phyloP scores from a whole-genome alignment of 2,888 invertebrate species.

The Slavum lentiscoides region DNA sequence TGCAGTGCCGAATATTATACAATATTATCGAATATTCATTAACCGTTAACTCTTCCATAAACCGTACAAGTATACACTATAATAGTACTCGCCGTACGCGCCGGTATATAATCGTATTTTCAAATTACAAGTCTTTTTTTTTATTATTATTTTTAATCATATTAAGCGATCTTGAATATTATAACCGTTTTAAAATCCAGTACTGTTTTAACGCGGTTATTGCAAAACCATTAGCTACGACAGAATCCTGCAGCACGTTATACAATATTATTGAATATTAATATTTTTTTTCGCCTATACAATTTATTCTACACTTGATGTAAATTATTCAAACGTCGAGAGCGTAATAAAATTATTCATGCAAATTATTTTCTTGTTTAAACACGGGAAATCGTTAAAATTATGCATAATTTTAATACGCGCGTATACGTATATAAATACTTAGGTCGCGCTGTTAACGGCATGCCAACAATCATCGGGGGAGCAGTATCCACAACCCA shows the following conservation, averaged over 20 bases:
- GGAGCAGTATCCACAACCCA: slow-evolving; percentile 17
- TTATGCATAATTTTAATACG: neutral
- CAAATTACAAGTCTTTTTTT: too few relatives aligned
- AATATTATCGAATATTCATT: too few relatives aligned
- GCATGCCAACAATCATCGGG: neutral
- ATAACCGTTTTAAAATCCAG: too few relatives aligned
- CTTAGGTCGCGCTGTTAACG: neutral
- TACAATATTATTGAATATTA: neutral
- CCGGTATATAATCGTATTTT: too few relatives aligned
- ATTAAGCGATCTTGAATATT: too few relatives aligned
- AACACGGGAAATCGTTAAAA: slow-evolving; percentile 17
- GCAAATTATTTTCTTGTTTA: slow-evolving; percentile 1
- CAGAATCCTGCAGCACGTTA: too few relatives aligned
- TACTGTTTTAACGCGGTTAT: too few relatives aligned
- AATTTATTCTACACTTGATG: neutral
- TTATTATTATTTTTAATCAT: too few relatives aligned
- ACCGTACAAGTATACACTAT: too few relatives aligned
- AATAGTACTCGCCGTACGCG: too few relatives aligned
- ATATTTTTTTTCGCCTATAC: neutral
- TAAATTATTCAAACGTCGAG: neutral
- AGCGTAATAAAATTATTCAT: slow-evolving; percentile 3
- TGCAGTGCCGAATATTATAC: too few relatives aligned
- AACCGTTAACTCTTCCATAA: too few relatives aligned
- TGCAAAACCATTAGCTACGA: neutral
- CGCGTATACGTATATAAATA: neutral